Evolutionary conservation across 2,888 invertebrate genomes (phyloP).

Genomic region (Platerodrilus igneus): DNA sequence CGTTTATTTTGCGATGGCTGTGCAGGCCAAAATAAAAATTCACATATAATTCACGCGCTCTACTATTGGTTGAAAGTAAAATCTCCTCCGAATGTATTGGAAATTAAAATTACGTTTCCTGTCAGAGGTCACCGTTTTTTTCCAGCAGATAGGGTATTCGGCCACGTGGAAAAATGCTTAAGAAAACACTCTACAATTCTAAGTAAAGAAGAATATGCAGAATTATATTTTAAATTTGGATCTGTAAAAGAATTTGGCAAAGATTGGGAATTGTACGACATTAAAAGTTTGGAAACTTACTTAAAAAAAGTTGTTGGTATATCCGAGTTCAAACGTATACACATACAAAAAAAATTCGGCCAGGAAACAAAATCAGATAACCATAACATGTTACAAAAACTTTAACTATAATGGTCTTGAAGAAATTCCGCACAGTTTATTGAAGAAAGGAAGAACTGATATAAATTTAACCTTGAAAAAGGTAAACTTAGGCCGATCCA

Average conservation of each 20-base stretch:
- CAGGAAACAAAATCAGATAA: too few species aligned
- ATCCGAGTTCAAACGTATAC: conserved; percentile 14
- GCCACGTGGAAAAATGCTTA: conserved; percentile 10
- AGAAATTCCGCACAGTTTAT: too few species aligned
- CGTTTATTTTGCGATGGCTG: conserved; percentile 12
- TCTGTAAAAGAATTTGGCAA: conserved; percentile 9
- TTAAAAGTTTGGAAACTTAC: conserved; percentile 10
- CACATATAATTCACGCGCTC: conserved; percentile 9
- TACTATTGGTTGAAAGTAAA: conserved; percentile 8
- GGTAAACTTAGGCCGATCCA: too few species aligned
- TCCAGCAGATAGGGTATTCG: conserved; percentile 15
- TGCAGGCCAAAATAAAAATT: conserved; percentile 11
- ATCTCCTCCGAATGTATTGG: conserved; percentile 7
- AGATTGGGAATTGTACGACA: conserved; percentile 13
- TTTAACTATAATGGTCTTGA: too few species aligned
- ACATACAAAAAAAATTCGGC: too few species aligned
- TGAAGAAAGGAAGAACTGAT: too few species aligned
- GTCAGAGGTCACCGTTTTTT: conserved; percentile 13
- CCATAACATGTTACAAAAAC: too few species aligned
- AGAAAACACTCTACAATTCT: conserved; percentile 5
- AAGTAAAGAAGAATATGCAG: conserved; percentile 7
- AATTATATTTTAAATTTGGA: conserved; percentile 12
- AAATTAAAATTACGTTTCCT: conserved; percentile 11
- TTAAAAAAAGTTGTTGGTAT: conserved; percentile 14
- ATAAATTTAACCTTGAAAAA: too few species aligned